These are phyloP conservation scores for Chelonoidis abingdonii DNA, from an alignment of 2,113 vertebrate species.

Conservation along the genomic window DNA sequence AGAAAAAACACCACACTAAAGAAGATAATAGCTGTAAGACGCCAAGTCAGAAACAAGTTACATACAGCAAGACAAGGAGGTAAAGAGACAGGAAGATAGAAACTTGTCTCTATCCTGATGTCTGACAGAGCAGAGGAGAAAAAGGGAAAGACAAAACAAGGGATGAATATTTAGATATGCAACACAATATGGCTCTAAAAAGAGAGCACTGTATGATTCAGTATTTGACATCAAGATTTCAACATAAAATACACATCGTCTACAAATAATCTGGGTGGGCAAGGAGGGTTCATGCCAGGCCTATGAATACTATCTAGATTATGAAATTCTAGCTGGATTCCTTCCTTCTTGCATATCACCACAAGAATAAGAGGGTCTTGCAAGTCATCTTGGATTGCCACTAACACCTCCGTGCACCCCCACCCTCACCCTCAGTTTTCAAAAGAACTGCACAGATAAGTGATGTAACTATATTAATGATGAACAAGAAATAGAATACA, in stretches of 20 bases:
- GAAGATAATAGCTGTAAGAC: neutral
- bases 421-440: neutral
- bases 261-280: neutral
- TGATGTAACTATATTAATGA: neutral
- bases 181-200: neutral
- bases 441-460: neutral
- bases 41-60: neutral
- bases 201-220: neutral
- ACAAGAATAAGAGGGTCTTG: neutral
- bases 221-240: neutral
- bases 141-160: neutral
- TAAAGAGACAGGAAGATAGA: rapidly evolving
- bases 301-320: neutral
- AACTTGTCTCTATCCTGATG: neutral
- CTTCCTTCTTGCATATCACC: neutral
- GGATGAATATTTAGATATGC: neutral
- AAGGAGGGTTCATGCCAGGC: neutral
- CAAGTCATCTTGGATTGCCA: neutral
- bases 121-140: neutral
- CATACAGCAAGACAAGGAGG: neutral
- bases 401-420: neutral
- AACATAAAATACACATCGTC: neutral
- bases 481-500: neutral
- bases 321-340: neutral
- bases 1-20: neutral